These are phyloP conservation scores for Mythimna impura DNA, from an alignment of 2,888 invertebrate genomes.

Conservation along the genomic window DNA sequence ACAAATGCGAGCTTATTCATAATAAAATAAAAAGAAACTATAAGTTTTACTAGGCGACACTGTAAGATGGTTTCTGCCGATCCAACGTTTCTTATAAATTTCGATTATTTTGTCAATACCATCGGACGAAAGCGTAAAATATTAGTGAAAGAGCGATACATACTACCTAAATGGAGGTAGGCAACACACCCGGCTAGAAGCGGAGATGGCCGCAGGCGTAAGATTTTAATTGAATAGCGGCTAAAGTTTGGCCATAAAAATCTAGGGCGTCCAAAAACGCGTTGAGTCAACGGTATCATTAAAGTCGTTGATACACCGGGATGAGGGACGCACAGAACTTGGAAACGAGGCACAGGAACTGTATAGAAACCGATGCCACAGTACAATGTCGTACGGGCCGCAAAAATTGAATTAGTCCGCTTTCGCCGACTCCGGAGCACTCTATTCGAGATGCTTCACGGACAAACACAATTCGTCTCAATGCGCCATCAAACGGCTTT, in stretches of 20 bases:
- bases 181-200: neutral
- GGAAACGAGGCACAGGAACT: neutral
- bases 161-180: neutral
- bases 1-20: no score
- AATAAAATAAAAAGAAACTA: no score
- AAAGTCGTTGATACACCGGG: neutral
- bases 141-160: neutral
- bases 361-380: neutral
- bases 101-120: neutral
- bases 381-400: neutral
- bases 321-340: no score
- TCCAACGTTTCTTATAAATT: no score
- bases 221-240: neutral
- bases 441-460: conserved; percentile 52
- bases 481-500: conserved; percentile 42
- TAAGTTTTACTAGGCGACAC: no score
- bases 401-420: conserved; percentile 50
- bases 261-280: neutral
- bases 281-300: neutral
- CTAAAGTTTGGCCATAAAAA: neutral
- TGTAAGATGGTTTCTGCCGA: no score
- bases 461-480: conserved; percentile 50
- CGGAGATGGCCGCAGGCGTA: neutral
- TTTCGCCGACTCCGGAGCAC: conserved; percentile 47
- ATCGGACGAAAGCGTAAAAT: neutral